Evolutionary conservation across 2,888 invertebrate genomes (phyloP).

Genomic region (Carpatolechia fugitivella): DNA sequence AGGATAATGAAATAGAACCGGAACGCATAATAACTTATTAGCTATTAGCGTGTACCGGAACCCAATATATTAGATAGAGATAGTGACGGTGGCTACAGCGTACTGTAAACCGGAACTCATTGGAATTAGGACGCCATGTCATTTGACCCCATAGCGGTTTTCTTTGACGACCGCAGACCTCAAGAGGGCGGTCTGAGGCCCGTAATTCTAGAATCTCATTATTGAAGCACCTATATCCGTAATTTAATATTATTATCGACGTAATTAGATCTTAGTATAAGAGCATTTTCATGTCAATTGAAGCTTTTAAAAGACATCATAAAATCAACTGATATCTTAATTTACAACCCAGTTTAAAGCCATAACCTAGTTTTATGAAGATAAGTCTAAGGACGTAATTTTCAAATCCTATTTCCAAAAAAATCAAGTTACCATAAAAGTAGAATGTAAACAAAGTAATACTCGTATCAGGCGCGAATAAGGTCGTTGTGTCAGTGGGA

Average conservation of each 20-base stretch:
- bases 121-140: conserved; percentile 42
- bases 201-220: conserved; percentile 11
- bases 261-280: background rate
- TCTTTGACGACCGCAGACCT: conserved; percentile 39
- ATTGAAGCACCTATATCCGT: background rate
- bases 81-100: too few species aligned
- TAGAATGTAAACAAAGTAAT: conserved; percentile 47
- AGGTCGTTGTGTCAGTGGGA: conserved; percentile 51
- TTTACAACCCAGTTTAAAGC: background rate
- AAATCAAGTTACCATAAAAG: background rate
- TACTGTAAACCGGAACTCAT: conserved; percentile 40
- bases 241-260: background rate
- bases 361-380: background rate
- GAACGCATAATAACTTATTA: too few species aligned
- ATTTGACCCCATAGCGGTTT: conserved; percentile 46
- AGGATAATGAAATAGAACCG: too few species aligned
- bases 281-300: too few species aligned
- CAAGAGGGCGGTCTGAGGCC: conserved; percentile 29
- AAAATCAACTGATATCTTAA: background rate
- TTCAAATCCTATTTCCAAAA: too few species aligned
- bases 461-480: conserved; percentile 40
- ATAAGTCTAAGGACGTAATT: too few species aligned
- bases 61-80: too few species aligned
- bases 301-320: background rate
- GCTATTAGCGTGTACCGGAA: too few species aligned